Conservation (phyloP, 2,797 vertebrate genomes). For the Acomys russatus region DNA sequence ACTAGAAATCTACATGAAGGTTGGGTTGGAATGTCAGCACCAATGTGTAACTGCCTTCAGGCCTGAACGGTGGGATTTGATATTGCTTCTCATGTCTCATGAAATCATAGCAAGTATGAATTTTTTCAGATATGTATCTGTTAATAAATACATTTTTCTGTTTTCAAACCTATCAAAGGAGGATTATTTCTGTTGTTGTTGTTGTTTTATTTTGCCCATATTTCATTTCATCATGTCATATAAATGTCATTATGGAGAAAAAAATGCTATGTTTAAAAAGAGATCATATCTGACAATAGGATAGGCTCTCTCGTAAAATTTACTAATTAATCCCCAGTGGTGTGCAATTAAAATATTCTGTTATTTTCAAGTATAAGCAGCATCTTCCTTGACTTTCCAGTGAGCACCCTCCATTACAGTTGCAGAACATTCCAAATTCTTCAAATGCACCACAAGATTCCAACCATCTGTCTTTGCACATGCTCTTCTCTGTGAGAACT, state of each 20-base stretch:
- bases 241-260: neutral
- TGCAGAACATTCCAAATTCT: neutral
- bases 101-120: neutral
- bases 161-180: neutral
- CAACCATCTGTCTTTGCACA: neutral
- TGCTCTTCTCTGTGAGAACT: neutral
- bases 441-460: neutral
- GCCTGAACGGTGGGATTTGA: neutral
- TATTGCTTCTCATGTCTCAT: neutral
- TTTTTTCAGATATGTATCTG: neutral
- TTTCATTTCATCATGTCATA: neutral
- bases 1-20: neutral
- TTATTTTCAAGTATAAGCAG: neutral
- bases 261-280: neutral
- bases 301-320: neutral
- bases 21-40: neutral
- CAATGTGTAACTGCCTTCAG: too few relatives aligned
- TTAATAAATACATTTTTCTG: neutral
- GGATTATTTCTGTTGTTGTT: neutral
- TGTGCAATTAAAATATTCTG: neutral
- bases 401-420: neutral
- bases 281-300: neutral
- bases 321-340: neutral
- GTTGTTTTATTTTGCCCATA: neutral
- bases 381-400: neutral